Percentiles rank a stretch among this genome's conserved stretches.
Evolutionary conservation across 2,888 invertebrate species (phyloP).

Genomic region (Agapostemon virescens): DNA sequence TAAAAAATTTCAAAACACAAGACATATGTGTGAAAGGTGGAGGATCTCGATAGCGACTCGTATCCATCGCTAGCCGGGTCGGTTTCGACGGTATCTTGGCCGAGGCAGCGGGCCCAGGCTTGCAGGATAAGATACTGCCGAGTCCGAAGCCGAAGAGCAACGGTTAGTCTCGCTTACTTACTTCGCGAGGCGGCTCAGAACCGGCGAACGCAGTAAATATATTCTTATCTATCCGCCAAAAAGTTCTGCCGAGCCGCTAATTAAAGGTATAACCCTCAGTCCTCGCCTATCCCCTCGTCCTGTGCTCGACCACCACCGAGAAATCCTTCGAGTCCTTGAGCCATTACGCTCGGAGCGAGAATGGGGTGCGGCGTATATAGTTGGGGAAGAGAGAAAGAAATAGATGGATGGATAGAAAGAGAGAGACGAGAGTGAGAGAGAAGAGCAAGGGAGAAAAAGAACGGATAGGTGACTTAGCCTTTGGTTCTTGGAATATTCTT

Average conservation of each 20-base stretch:
- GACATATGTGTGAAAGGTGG: not conserved
- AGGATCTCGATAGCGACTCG: slow-evolving; percentile 57
- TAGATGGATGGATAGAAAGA: not conserved
- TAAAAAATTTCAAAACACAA: not conserved
- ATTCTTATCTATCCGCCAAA: slow-evolving; percentile 77
- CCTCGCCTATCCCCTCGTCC: slow-evolving; percentile 52
- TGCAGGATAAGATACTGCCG: slow-evolving; percentile 69
- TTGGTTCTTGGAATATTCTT: slow-evolving; percentile 58
- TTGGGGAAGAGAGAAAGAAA: too few relatives aligned
- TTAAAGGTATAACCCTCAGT: slow-evolving; percentile 74
- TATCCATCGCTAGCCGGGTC: slow-evolving; percentile 62
- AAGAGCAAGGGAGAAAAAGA: slow-evolving; percentile 2
- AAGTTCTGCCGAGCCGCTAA: slow-evolving; percentile 75
- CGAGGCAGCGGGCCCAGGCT: slow-evolving; percentile 41
- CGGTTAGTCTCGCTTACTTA: slow-evolving; percentile 66
- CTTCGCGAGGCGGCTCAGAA: slow-evolving; percentile 47
- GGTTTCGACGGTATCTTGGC: slow-evolving; percentile 63
- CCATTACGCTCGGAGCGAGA: slow-evolving; percentile 34
- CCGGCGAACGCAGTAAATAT: slow-evolving; percentile 72
- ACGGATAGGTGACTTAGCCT: slow-evolving; percentile 53
- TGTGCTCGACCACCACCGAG: slow-evolving; percentile 24
- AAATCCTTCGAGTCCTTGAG: slow-evolving; percentile 38
- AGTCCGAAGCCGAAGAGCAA: slow-evolving; percentile 62
- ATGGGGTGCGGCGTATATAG: not conserved
- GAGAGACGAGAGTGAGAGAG: not conserved